Base-by-base conservation (phyloP, 2,888 invertebrate genomes). In the Tromatobia lineatoria region DNA sequence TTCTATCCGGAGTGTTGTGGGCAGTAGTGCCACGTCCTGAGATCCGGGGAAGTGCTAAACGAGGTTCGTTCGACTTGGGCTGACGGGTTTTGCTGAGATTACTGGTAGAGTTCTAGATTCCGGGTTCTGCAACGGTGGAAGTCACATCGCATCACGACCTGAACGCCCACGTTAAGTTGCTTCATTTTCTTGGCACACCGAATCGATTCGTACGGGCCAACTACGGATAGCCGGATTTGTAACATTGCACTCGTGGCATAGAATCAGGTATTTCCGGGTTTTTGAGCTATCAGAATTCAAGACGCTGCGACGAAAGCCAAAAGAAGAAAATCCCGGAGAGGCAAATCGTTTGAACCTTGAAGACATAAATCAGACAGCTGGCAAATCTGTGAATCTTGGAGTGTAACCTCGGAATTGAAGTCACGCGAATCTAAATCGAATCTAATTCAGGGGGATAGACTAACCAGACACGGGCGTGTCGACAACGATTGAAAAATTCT, bases 401-500 rank as follows among this genome's bases (percentile, higher is more conserved):
- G 61, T 18, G 66, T 76, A 50, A 52, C 59, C 71, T 20, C 47
- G 47, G 64, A 71, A 79, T 79, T 71, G 61, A 67, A 73, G 45
- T 54, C 54, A 7, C 38, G 18, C 20, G 38, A 80, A 80, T 80
- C 73, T 80, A 80, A 80, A 80, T 80, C 79, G 79, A 80, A 80
- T 80, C 79, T 80, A 80, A 80, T 80, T 80, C 79, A 34, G 38
- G 76, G n/a, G 64, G 52, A 64, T 66, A 52, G 64, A 50, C 34
- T 38, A 45, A 38, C 20, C 50, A 38, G 10, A 50, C 64, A 2
- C n/a, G 34, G 6, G 18, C 71, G 52, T 74, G 34, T 47, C 47
- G 67, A 15, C 74, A 34, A 61, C 18, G 20, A 47, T 29, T 47
- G 45, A 6, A 47, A 74, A 38, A 75, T 75, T 34, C 38, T 25